Conservation (phyloP, 1,140 invertebrate genomes). For the Pollicipes pollicipes region DNA sequence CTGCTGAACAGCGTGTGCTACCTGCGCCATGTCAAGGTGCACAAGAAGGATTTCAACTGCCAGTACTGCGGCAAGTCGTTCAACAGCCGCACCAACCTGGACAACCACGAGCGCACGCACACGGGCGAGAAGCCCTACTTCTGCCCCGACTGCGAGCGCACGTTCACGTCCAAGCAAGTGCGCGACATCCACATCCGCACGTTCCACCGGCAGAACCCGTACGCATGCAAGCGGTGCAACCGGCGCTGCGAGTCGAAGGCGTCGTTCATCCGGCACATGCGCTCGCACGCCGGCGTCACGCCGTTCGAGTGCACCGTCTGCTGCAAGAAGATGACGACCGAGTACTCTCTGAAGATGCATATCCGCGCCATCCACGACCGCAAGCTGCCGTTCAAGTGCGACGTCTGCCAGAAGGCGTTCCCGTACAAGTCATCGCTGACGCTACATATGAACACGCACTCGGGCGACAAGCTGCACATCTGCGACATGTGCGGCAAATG, state of each 20-base stretch:
- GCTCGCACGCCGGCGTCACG: constrained; percentile 53
- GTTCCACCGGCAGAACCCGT: neutral
- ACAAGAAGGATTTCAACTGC: constrained; percentile 12
- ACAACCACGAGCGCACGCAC: constrained; percentile 30
- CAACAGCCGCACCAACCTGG: constrained; percentile 30
- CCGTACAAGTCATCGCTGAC: constrained; percentile 75
- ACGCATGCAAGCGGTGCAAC: constrained; percentile 16
- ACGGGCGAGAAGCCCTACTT: constrained; percentile 23
- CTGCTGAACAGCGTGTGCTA: neutral
- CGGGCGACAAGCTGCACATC: neutral
- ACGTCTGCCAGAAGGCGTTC: constrained; percentile 74
- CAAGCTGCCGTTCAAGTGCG: constrained; percentile 64
- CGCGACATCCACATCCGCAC: neutral
- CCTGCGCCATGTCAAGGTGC: neutral
- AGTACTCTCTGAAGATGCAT: constrained; percentile 81
- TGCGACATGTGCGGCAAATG: neutral
- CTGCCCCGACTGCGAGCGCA: constrained; percentile 15
- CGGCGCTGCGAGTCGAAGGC: constrained; percentile 17
- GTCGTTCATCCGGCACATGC: constrained; percentile 22
- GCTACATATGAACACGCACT: neutral
- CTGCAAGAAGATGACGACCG: constrained; percentile 82
- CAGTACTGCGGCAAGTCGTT: constrained; percentile 29
- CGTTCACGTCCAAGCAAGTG: constrained; percentile 8
- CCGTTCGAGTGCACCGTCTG: constrained; percentile 80
- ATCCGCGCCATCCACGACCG: constrained; percentile 70